Conservation (phyloP, 1,140 invertebrate genomes). For the Diorhabda elongata region DNA sequence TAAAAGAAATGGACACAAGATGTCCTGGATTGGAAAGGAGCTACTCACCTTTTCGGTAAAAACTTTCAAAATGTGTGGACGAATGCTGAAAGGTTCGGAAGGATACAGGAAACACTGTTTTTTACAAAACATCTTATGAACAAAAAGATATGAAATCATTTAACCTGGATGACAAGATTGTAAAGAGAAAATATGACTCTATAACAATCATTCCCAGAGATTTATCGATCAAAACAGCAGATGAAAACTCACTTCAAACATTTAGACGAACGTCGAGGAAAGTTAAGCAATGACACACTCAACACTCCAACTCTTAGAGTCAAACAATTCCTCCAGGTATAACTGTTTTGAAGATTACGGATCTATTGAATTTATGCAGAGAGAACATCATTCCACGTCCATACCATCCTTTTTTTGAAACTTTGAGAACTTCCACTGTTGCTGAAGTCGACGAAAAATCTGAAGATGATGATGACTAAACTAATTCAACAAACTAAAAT, state of each 20-base stretch:
- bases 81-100: constrained; percentile 5
- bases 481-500: too few species aligned
- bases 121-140: constrained; percentile 6
- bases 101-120: constrained; percentile 4
- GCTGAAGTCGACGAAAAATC: too few species aligned
- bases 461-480: too few species aligned
- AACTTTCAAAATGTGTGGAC: constrained; percentile 4
- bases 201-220: constrained; percentile 5
- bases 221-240: background rate
- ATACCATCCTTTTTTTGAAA: constrained; percentile 1
- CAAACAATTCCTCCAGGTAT: background rate
- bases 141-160: background rate
- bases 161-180: constrained; percentile 4
- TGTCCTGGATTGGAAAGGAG: too few species aligned
- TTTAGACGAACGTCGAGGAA: constrained; percentile 4
- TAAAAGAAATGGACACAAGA: too few species aligned
- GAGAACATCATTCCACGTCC: constrained; percentile 4
- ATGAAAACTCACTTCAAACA: background rate
- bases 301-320: background rate
- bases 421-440: too few species aligned
- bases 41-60: background rate
- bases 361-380: background rate
- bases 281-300: constrained; percentile 5
- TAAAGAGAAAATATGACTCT: constrained; percentile 2
- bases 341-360: constrained; percentile 5